A percentile compares a stretch with the other conserved stretches of the same genome.
phyloP scores from a whole-genome alignment of 2,888 invertebrate genomes.

The Glyphotaelius pellucidus region DNA sequence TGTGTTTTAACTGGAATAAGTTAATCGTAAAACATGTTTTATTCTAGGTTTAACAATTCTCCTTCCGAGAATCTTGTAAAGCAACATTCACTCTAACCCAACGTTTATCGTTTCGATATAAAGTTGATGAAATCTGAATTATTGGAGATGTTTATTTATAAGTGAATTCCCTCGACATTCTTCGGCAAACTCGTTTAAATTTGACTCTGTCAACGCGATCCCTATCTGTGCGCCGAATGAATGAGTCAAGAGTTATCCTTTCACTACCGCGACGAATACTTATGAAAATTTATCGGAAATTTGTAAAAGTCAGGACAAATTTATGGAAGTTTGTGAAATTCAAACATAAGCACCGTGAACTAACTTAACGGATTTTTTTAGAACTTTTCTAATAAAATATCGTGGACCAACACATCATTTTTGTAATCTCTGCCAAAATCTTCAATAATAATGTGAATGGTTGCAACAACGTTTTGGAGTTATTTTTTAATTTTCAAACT shows the following conservation, averaged over 20 bases:
- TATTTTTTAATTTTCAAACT: background rate
- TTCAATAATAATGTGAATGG: background rate
- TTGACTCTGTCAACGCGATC: slow-evolving; percentile 35
- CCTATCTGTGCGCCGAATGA: background rate
- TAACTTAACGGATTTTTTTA: background rate
- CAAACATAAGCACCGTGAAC: background rate
- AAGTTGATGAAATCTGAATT: background rate
- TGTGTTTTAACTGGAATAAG: background rate
- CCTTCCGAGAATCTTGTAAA: background rate
- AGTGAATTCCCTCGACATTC: slow-evolving; percentile 39
- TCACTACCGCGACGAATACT: background rate
- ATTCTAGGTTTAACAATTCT: background rate
- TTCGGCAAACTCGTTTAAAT: slow-evolving; percentile 36
- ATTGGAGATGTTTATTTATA: slow-evolving; percentile 18
- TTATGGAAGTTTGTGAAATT: background rate
- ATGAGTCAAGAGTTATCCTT: slow-evolving; percentile 5
- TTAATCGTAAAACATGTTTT: too few species aligned
- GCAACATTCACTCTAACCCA: background rate
- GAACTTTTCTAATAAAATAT: background rate
- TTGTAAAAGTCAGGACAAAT: background rate
- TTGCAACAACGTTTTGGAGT: background rate
- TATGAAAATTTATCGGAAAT: background rate
- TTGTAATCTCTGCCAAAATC: background rate
- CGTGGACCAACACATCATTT: background rate
- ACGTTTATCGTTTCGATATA: background rate